Evolutionary conservation across 2,888 invertebrate genomes (phyloP), one percentile per base, ranked within the genome.

Genomic region (Ischnura elegans): DNA sequence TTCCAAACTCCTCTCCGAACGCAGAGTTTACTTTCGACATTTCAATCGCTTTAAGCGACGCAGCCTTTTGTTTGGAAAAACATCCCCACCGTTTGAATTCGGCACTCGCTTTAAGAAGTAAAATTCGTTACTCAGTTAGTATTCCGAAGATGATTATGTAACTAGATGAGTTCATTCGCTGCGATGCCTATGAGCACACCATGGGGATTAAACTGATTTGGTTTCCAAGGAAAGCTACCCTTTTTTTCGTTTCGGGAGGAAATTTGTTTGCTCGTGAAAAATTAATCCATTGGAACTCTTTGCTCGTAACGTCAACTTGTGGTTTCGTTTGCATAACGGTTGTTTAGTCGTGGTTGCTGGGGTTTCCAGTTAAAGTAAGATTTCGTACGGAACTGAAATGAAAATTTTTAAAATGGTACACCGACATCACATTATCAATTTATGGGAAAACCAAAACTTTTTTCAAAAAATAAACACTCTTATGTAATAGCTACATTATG

Each of bases 41-140:
- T 90, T 90, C 90, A 90, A 90, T 90, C 90, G 90, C 90, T 90
- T 90, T 90, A 90, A 90, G 90, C 90, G 87, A 42, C 87, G 51
- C 43, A 43, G 25, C 36, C 36, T 87, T 55, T 87, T 87, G 51
- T 61, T 87, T 46, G 43, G 45, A 86, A 86, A n/a, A 43, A 46
- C 86, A 42, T 87, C 87, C 87, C 42, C 87, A 55, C 42, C 55
- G 87, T 61, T 90, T 66, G n/a, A 66, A 90, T 90, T 66, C 66
- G 90, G 66, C 90, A 61, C 90, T 25, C 61, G 61, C 90, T 61
- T 45, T 90, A 90, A 90, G 55, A 36, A 90, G 90, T 43, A 42
- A 42, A 90, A 90, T 61, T 61, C n/a, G n/a, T n/a, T n/a, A n/a
- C 61, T 61, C 43, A 90, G 61, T 61, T 43, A 90, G 66, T 90